These are phyloP conservation scores for Drosophila grimshawi DNA, from an alignment of 1,140 invertebrate genomes.

Conservation along the genomic window DNA sequence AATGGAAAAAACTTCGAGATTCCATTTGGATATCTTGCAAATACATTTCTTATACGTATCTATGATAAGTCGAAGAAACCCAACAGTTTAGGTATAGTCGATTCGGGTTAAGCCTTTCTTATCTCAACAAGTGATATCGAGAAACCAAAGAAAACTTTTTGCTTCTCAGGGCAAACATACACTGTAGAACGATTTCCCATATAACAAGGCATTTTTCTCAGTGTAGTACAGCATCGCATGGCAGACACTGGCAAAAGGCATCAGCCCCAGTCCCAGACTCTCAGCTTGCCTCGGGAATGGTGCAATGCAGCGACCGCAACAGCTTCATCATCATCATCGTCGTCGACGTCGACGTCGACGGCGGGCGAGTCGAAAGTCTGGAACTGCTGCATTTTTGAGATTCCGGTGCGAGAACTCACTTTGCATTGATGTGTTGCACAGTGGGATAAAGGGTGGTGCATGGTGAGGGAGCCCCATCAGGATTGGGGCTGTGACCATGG, in stretches of 20 bases:
- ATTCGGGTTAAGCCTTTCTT: no score
- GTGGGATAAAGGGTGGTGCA: slow-evolving; percentile 8
- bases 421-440: slow-evolving; percentile 46
- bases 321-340: slow-evolving; percentile 71
- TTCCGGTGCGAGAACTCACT: slow-evolving; percentile 58
- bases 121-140: no score
- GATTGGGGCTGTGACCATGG: slow-evolving; percentile 16
- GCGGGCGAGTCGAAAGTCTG: slow-evolving; percentile 36
- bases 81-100: no score
- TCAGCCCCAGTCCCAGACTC: slow-evolving; percentile 13
- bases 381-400: slow-evolving; percentile 74
- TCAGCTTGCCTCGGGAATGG: slow-evolving; percentile 6
- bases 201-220: no score
- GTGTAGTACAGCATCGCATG: slow-evolving; percentile 8
- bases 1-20: no score
- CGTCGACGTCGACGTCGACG: slow-evolving; percentile 16
- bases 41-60: no score
- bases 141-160: no score
- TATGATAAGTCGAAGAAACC: no score
- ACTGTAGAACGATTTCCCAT: no score
- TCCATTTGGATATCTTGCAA: no score
- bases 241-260: slow-evolving; percentile 22
- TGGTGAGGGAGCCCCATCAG: neutral
- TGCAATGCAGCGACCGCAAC: slow-evolving; percentile 69
- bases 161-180: no score